Conservation (phyloP, 2,888 invertebrate genomes). For the Pachymerium ferrugineum region DNA sequence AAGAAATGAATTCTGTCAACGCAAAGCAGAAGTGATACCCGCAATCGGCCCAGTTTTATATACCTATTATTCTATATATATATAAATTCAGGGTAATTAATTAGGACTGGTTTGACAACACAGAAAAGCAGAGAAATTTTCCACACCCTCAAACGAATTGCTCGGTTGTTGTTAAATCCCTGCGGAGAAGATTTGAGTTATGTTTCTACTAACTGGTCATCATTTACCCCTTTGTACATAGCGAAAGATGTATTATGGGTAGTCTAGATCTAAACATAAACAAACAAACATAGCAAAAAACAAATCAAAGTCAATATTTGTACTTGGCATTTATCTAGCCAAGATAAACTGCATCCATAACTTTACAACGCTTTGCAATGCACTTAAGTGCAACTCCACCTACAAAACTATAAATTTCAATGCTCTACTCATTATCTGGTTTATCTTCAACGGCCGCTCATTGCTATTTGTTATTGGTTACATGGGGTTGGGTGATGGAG, state of each 20-base stretch:
- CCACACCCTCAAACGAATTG: not conserved
- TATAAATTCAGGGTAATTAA: not conserved
- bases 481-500: not conserved
- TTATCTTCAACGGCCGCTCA: not conserved
- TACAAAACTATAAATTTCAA: constrained; percentile 2
- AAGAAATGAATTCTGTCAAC: constrained; percentile 27
- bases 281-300: too few relatives aligned
- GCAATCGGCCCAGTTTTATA: not conserved
- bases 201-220: not conserved
- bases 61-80: not conserved
- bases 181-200: not conserved
- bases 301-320: too few relatives aligned
- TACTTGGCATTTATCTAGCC: too few relatives aligned
- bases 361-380: too few relatives aligned
- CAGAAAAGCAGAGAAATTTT: not conserved
- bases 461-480: constrained; percentile 11
- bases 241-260: not conserved
- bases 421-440: not conserved
- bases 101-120: not conserved
- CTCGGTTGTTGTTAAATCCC: not conserved
- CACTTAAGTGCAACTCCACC: too few relatives aligned
- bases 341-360: too few relatives aligned
- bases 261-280: not conserved
- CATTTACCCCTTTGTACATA: not conserved
- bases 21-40: constrained; percentile 5